phyloP scores from a whole-genome alignment of 2,113 vertebrate species.

The Ageneiosus marmoratus region DNA sequence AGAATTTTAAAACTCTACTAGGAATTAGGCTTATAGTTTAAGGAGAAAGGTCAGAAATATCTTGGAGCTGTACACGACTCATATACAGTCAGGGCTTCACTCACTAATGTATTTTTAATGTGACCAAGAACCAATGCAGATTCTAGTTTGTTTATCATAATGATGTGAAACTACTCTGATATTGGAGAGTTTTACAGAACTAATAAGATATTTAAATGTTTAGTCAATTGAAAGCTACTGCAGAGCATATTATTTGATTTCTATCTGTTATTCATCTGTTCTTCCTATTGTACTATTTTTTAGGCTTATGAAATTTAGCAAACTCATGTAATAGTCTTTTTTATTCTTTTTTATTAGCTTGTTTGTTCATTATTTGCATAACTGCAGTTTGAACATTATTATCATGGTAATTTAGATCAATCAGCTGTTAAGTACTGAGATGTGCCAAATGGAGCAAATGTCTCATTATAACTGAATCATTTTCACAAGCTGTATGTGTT shows the following conservation, averaged over 20 bases:
- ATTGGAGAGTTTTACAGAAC: slow-evolving; percentile 10
- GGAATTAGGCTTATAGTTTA: slow-evolving; percentile 13
- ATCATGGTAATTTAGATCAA: neutral
- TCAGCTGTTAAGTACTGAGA: neutral
- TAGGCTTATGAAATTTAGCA: neutral
- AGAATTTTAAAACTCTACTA: neutral
- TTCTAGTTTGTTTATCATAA: neutral
- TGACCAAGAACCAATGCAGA: neutral
- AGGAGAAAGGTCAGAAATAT: neutral
- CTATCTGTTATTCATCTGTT: neutral
- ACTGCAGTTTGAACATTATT: neutral
- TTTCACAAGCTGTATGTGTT: neutral
- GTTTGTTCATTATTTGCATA: neutral
- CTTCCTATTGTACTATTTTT: slow-evolving; percentile 1
- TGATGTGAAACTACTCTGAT: slow-evolving; percentile 6
- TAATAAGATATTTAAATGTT: neutral
- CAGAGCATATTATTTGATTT: neutral
- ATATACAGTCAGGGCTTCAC: slow-evolving; percentile 61
- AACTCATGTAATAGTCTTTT: neutral
- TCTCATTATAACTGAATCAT: neutral
- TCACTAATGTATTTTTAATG: slow-evolving; percentile 51
- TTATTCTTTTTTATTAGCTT: neutral
- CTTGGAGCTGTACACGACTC: slow-evolving; percentile 57
- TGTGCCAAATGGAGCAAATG: slow-evolving; percentile 22
- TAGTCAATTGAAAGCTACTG: neutral